Evolutionary conservation across 2,888 invertebrate genomes (phyloP), one percentile per base, ranked within the genome.

Genomic region (Brenthis daphne): DNA sequence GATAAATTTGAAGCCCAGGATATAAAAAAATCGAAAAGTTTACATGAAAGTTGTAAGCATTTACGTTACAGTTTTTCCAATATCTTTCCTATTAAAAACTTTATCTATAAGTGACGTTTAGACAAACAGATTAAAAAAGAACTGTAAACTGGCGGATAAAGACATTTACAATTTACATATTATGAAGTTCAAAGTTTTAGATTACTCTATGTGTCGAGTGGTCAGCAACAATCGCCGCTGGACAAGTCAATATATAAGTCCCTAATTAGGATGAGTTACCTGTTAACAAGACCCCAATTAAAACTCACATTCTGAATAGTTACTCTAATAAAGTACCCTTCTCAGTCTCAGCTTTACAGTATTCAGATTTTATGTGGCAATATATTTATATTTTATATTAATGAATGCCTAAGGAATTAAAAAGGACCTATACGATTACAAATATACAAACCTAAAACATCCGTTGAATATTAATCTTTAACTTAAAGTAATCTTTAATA

Each of bases 231-330:
- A 84, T 82, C 77, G 85, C 86, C 86, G 79, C 77, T 80, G 81
- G 83, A 80, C 79, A 76, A 82, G 80, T 85, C 85, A 86, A 86
- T 87, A 88, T 78, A 79, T 77, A 75, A 78, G 76, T 75, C 85
- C 86, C 83, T 90, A 90, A 92, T 92, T 92, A 92, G 87, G 77
- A 77, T 58, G 79, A 79, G 81, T 80, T 79, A 80, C 84, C 82
- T 82, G 75, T 74, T 79, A 78, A 84, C 85, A 82, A 77, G 78
- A 76, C 79, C 82, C 90, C 90, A 90, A 92, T 92, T 90, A 90
- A 82, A 82, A 83, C 77, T 80, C 81, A 84, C 79, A 86, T 87
- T 87, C 85, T 82, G 82, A 85, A 86, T 88, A 85, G 85, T 88
- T 84, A 85, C 80, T 77, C 80, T 85, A 85, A 88, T 88, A 82